These are phyloP conservation scores for Spicauda simplicius DNA, from an alignment of 2,888 invertebrate species.

Conservation along the genomic window DNA sequence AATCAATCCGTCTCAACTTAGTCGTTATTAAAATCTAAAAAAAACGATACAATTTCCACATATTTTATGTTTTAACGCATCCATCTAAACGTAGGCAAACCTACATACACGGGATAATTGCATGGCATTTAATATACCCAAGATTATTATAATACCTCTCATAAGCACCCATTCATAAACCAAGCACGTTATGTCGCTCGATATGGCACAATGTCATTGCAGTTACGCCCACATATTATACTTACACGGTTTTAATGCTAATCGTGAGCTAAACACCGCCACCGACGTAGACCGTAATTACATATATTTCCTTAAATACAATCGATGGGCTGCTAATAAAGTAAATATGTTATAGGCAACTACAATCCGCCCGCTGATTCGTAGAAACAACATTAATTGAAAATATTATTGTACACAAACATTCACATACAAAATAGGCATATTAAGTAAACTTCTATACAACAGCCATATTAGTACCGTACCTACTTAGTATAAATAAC, in stretches of 20 bases:
- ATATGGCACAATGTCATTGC: constrained; percentile 32
- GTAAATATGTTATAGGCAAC: constrained; percentile 3
- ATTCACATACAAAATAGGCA: too few species aligned
- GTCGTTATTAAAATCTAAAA: too few species aligned
- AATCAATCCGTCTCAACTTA: too few species aligned
- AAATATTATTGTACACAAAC: neutral
- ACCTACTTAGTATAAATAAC: too few species aligned
- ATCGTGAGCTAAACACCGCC: constrained; percentile 30
- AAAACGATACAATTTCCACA: too few species aligned
- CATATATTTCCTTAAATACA: constrained; percentile 4
- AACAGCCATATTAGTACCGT: too few species aligned
- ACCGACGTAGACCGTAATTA: constrained; percentile 22
- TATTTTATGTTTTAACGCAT: too few species aligned
- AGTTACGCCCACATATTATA: constrained; percentile 29
- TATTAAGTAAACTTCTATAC: too few species aligned
- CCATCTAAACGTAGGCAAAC: too few species aligned
- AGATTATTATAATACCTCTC: constrained; percentile 20
- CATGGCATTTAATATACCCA: neutral
- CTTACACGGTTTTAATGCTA: constrained; percentile 32
- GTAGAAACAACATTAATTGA: neutral
- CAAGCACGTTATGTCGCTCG: constrained; percentile 27
- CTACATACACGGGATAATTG: too few species aligned
- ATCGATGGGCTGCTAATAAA: constrained; percentile 6
- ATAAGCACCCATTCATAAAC: constrained; percentile 26
- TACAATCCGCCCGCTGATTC: neutral